Base-by-base conservation (phyloP, 35 echinoderm and acorn worm species). In the Holothuria glaberrima region DNA sequence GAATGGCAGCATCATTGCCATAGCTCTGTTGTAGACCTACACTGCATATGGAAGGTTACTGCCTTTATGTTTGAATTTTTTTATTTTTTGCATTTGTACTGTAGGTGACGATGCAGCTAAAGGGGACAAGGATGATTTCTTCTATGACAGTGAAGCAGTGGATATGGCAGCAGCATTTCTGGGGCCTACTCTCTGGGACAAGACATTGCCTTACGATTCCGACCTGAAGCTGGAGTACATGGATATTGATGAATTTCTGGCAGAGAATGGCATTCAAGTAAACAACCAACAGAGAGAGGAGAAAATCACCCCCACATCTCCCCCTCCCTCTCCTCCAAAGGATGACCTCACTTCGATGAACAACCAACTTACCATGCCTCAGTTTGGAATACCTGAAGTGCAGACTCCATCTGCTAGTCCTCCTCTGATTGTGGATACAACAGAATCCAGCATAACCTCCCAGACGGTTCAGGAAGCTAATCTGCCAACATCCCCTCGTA, bases 161-260 rank as follows among this genome's bases (percentile, higher is more conserved):
- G 93, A 98, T 61, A 86, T 94, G 61, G 90, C 90, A 13, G 91
- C 96, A 25, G 96, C 96, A 19, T 98, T 98, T 75, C 79, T 98
- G 41, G 96, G 93, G 24, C 96, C 96, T 20, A 89, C 93, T 29
- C 90, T 98, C 1, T 98, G 96, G 96, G 96, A 98, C 36, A 94
- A 92, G 48, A 98, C 96, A 13, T 65, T 92, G 14, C 81, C 91
- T 4, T 89, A 88, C 45, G 68, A 95, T 58, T 82, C 90, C 13
- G 92, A 97, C 59, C 88, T 98, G 70, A 98, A 98, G 62, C 83
- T 98, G n/a, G 96, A 98, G 58, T 98, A 98, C 88, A 98, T 98
- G 96, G 96, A 98, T 57, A 58, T 98, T 44, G 93, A 98, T 86
- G 92, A 95, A 61, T 98, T 98, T 48, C 83, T 98, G 45, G 79